Conservation (phyloP, 2,888 invertebrate genomes). For the Melangyna quadrimaculata region DNA sequence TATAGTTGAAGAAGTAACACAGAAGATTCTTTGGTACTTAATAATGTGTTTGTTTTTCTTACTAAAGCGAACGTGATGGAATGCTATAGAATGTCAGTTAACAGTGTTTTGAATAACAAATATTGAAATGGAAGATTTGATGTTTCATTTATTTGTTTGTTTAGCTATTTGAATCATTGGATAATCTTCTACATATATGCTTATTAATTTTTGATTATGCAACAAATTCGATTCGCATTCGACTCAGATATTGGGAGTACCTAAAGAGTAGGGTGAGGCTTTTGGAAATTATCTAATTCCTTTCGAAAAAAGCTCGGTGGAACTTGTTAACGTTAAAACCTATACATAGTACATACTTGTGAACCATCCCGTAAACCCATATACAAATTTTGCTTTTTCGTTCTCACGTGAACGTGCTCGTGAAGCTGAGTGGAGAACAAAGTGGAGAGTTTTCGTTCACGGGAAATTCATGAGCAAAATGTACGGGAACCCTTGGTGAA, state of each 20-base stretch:
- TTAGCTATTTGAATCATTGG: conserved; percentile 11
- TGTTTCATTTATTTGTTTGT: conserved; percentile 10
- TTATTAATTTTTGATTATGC: background rate
- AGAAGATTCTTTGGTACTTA: conserved; percentile 7
- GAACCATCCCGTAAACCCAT: too few relatives aligned
- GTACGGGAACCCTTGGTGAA: too few relatives aligned
- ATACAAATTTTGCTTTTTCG: too few relatives aligned
- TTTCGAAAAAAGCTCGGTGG: too few relatives aligned
- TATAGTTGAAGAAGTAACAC: background rate
- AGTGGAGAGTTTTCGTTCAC: too few relatives aligned
- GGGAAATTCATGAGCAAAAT: too few relatives aligned
- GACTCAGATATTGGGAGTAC: background rate
- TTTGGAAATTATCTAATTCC: too few relatives aligned
- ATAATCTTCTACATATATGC: background rate
- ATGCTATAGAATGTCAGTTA: conserved; percentile 20
- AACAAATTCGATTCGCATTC: background rate
- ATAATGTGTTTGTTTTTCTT: background rate
- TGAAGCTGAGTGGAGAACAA: too few relatives aligned
- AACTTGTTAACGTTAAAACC: too few relatives aligned
- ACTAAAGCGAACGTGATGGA: conserved; percentile 43
- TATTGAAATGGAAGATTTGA: background rate
- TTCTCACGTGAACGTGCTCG: too few relatives aligned
- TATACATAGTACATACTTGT: too few relatives aligned
- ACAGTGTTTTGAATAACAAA: conserved; percentile 33
- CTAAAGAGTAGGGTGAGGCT: too few relatives aligned